phyloP scores from a whole-genome alignment of 2,888 invertebrate genomes.

The Volucella inflata region DNA sequence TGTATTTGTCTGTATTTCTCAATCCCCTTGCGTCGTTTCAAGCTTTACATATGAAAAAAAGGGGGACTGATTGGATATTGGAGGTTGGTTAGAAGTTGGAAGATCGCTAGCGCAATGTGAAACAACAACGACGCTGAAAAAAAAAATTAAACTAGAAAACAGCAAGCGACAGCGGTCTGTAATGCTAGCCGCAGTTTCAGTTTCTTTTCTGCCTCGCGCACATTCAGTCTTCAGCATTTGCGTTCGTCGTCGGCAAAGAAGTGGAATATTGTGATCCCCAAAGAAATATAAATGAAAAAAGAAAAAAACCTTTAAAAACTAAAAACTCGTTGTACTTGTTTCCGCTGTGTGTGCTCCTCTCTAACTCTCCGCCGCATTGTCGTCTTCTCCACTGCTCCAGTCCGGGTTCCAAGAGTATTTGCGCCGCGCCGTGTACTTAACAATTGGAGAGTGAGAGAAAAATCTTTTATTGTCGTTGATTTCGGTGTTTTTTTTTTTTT shows the following conservation, averaged over 20 bases:
- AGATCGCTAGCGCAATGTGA: constrained; percentile 53
- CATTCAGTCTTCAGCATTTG: constrained; percentile 56
- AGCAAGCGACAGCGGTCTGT: constrained; percentile 70
- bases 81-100: constrained; percentile 36
- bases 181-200: constrained; percentile 70
- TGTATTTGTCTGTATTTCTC: constrained; percentile 44
- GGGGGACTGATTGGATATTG: constrained; percentile 4
- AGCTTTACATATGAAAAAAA: constrained; percentile 12
- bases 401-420: constrained; percentile 65
- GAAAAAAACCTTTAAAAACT: constrained; percentile 59
- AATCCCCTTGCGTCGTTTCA: constrained; percentile 16
- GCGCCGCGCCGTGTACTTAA: constrained; percentile 70
- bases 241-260: constrained; percentile 54
- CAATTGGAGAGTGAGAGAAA: constrained; percentile 70
- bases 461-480: constrained; percentile 57
- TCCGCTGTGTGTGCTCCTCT: constrained; percentile 70
- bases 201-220: constrained; percentile 74
- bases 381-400: constrained; percentile 53
- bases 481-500: constrained; percentile 18
- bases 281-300: constrained; percentile 24
- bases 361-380: constrained; percentile 42
- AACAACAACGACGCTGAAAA: background rate
- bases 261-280: constrained; percentile 49
- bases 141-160: constrained; percentile 26
- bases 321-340: constrained; percentile 75